Conservation (phyloP, 1,140 invertebrate species). For the Temnothorax longispinosus region DNA sequence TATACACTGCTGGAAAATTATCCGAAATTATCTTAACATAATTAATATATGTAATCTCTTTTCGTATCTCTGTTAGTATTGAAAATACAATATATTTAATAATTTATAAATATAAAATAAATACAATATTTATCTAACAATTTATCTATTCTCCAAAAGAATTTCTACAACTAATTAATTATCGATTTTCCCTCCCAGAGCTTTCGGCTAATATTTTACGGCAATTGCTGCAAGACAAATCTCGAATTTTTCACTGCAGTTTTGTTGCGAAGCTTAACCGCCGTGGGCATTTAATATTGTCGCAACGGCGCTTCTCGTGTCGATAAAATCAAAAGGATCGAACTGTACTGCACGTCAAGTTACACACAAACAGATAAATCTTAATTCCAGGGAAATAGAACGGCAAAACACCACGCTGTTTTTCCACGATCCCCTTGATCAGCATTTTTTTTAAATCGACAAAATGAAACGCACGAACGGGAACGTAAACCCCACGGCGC, state of each 20-base stretch:
- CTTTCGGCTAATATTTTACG: not conserved
- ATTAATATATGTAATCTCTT: not conserved
- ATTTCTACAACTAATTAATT: not conserved
- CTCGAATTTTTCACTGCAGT: not conserved
- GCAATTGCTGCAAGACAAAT: not conserved
- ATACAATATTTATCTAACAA: not conserved
- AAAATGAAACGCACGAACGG: conserved; percentile 22
- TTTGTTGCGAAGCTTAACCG: not conserved
- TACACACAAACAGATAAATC: conserved; percentile 52
- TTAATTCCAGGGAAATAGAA: conserved; percentile 35
- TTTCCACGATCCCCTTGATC: conserved; percentile 31
- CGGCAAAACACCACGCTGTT: conserved; percentile 13
- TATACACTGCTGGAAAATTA: not conserved
- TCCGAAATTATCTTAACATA: not conserved
- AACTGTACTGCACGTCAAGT: not conserved
- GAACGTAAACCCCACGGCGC: conserved; percentile 19
- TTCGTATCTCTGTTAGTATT: not conserved
- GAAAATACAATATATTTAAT: not conserved
- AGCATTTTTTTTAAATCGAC: conserved; percentile 54
- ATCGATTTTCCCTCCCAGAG: not conserved
- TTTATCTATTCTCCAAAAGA: not conserved
- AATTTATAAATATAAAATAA: not conserved
- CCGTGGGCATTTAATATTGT: conserved; percentile 21
- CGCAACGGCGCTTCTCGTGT: not conserved
- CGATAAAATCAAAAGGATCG: conserved; percentile 15